These are phyloP conservation scores for Brachionus plicatilis DNA, from an alignment of 1,140 invertebrate genomes.

Conservation along the genomic window DNA sequence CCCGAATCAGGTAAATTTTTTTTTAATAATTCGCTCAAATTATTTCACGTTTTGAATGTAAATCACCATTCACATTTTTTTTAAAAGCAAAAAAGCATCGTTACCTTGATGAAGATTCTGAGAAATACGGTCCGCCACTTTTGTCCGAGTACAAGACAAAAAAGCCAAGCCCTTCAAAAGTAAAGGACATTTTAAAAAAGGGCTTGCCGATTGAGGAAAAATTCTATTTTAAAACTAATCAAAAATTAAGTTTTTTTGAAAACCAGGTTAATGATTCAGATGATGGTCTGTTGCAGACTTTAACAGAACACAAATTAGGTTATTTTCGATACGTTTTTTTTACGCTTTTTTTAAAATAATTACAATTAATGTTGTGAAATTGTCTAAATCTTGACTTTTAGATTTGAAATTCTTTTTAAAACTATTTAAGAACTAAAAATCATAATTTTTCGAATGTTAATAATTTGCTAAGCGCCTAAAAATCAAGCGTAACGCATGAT, in stretches of 20 bases:
- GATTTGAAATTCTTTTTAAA: background rate
- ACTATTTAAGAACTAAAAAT: background rate
- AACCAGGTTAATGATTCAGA: background rate
- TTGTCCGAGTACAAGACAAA: background rate
- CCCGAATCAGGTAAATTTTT: slow-evolving; percentile 14
- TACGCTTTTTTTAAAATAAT: background rate
- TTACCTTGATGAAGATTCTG: slow-evolving; percentile 10
- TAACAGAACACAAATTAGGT: background rate
- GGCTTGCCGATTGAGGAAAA: background rate
- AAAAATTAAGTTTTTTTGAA: slow-evolving; percentile 27
- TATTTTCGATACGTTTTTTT: background rate
- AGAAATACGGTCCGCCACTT: slow-evolving; percentile 13
- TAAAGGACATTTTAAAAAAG: slow-evolving; percentile 19
- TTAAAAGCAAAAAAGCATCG: slow-evolving; percentile 5
- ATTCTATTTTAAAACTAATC: slow-evolving; percentile 10
- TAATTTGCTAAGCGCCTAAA: background rate
- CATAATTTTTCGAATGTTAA: background rate
- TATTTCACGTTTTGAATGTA: background rate
- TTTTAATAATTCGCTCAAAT: background rate
- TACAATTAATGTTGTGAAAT: background rate
- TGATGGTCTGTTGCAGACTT: background rate
- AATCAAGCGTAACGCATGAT: background rate
- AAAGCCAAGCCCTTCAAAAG: background rate
- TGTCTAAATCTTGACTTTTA: background rate
- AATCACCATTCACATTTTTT: slow-evolving; percentile 11